phyloP scores from a whole-genome alignment of 2,113 vertebrate genomes.

The Bolborhynchus lineola region DNA sequence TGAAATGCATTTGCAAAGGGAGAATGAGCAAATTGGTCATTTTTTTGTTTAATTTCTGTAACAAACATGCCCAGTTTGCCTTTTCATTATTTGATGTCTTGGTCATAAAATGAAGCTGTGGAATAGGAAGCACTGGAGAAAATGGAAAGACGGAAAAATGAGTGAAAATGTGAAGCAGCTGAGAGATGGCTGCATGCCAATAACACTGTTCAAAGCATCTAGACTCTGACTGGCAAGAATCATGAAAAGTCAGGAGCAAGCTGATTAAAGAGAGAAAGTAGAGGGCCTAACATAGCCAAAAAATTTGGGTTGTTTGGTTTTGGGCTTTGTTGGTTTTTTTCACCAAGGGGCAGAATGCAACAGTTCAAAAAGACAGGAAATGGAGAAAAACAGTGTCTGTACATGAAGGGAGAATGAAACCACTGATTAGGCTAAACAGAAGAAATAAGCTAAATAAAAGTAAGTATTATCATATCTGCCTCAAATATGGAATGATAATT shows the following conservation, averaged over 20 bases:
- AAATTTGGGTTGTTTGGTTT: neutral
- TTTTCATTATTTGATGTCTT: conserved; percentile 7
- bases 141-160: neutral
- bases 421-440: neutral
- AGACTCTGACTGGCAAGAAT: neutral
- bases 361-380: neutral
- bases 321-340: neutral
- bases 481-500: neutral
- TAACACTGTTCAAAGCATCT: neutral
- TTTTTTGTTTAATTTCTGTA: neutral
- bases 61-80: neutral
- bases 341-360: neutral
- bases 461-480: neutral
- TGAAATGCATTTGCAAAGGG: neutral
- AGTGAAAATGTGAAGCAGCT: neutral
- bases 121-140: neutral
- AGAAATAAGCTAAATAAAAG: neutral
- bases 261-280: neutral
- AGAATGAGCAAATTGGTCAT: neutral
- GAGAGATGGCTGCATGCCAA: neutral
- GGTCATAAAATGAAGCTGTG: neutral
- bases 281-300: neutral
- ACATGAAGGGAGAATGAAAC: neutral
- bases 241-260: neutral
- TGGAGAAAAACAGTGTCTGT: neutral